Evolutionary conservation across 2,113 vertebrate genomes (phyloP).

Genomic region (Seriola quinqueradiata): DNA sequence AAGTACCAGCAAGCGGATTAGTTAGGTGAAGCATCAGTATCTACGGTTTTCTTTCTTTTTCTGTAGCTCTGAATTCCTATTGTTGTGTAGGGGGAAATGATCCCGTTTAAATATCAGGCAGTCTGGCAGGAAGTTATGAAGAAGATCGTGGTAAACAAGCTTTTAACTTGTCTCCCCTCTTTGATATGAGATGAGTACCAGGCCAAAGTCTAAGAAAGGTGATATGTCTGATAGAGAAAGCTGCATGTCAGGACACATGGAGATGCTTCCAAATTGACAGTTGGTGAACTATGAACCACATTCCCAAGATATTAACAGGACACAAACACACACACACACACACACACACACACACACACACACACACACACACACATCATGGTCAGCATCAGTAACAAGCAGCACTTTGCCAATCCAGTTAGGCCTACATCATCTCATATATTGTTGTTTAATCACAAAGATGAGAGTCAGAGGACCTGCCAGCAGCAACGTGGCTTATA

Average conservation of each 20-base stretch:
- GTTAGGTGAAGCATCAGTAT: conserved; percentile 53
- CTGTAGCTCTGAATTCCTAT: conserved; percentile 36
- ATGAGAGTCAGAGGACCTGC: conserved; percentile 11
- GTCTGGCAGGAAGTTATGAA: conserved; percentile 42
- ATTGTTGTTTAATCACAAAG: conserved; percentile 23
- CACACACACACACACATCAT: no score
- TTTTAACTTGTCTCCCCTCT: conserved; percentile 14
- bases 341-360: no score
- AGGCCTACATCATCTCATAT: conserved; percentile 9
- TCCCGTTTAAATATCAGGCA: conserved; percentile 43
- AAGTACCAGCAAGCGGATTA: conserved; percentile 76
- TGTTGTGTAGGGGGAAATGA: conserved; percentile 47
- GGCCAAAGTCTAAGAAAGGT: conserved; percentile 22
- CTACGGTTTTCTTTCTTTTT: conserved; percentile 33
- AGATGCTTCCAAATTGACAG: conserved; percentile 14
- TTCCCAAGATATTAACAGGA: conserved; percentile 23
- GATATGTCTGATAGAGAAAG: conserved; percentile 12
- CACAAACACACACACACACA: background rate
- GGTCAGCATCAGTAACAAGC: background rate
- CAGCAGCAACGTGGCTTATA: background rate
- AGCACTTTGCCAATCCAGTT: background rate
- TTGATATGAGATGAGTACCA: conserved; percentile 17
- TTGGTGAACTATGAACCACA: conserved; percentile 20
- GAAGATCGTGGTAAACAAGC: conserved; percentile 36
- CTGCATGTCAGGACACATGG: conserved; percentile 28